A percentile compares a stretch with the other conserved stretches of the same genome.
These are phyloP conservation scores for Mesocentrotus franciscanus DNA, from an alignment of 53 echinoderm and acorn worm genomes.

Conservation along the genomic window DNA sequence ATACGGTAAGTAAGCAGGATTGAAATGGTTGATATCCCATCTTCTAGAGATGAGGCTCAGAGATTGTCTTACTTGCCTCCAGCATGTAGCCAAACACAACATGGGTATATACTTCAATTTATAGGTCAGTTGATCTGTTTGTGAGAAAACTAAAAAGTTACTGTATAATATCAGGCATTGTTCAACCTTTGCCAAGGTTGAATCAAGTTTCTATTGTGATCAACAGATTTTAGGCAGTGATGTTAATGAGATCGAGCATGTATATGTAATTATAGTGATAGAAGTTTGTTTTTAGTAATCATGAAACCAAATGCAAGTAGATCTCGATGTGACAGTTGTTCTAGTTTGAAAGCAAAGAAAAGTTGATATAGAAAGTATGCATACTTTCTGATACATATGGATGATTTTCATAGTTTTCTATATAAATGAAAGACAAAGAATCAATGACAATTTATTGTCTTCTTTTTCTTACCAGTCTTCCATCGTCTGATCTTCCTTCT, in stretches of 20 bases:
- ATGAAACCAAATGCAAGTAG: background rate
- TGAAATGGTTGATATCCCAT: constrained; percentile 15
- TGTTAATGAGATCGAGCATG: background rate
- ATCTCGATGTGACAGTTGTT: background rate
- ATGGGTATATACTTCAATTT: background rate
- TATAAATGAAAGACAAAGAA: background rate
- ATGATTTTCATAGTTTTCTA: background rate
- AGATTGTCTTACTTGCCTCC: constrained; percentile 14
- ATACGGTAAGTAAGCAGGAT: constrained; percentile 14
- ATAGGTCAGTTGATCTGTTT: background rate
- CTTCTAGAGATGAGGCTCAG: background rate
- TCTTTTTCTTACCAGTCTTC: background rate
- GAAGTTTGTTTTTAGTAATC: background rate
- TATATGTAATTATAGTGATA: background rate
- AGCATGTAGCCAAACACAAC: background rate
- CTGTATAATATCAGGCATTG: background rate
- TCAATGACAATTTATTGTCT: background rate
- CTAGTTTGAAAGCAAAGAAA: background rate
- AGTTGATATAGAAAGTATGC: background rate
- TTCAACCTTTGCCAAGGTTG: background rate
- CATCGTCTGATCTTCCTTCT: background rate
- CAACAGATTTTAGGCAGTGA: background rate
- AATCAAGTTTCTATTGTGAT: background rate
- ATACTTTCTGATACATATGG: background rate
- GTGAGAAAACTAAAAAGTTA: background rate